Evolutionary conservation across 1,140 invertebrate species (phyloP).

Genomic region (Lasioglossum albipes): DNA sequence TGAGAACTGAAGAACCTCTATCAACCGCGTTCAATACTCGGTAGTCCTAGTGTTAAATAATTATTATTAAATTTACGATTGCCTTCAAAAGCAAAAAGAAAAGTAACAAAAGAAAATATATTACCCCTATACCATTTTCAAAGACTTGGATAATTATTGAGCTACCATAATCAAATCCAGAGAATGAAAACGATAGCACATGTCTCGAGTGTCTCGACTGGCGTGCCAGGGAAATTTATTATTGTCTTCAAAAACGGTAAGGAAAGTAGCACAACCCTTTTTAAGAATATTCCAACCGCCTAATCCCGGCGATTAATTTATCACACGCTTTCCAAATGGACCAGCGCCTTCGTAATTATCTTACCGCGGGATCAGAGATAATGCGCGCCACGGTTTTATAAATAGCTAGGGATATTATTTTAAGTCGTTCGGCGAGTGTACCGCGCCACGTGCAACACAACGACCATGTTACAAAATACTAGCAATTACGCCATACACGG

Average conservation of each 20-base stretch:
- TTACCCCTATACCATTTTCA: no score
- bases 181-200: not conserved
- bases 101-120: no score
- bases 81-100: no score
- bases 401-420: conserved; percentile 44
- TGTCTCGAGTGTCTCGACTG: no score
- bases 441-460: conserved; percentile 21
- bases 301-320: conserved; percentile 14
- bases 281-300: not conserved
- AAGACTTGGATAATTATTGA: no score
- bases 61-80: no score
- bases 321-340: conserved; percentile 4
- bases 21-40: no score
- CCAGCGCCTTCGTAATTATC: conserved; percentile 22
- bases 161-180: not conserved
- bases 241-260: not conserved
- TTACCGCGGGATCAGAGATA: conserved; percentile 35
- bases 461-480: conserved; percentile 33
- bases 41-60: no score
- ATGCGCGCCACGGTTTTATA: conserved; percentile 35
- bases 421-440: conserved; percentile 23
- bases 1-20: no score
- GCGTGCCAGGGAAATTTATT: no score
- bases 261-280: not conserved
- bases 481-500: conserved; percentile 43